Evolutionary conservation across 2,888 invertebrate genomes (phyloP).

Genomic region (Dusona sp.): DNA sequence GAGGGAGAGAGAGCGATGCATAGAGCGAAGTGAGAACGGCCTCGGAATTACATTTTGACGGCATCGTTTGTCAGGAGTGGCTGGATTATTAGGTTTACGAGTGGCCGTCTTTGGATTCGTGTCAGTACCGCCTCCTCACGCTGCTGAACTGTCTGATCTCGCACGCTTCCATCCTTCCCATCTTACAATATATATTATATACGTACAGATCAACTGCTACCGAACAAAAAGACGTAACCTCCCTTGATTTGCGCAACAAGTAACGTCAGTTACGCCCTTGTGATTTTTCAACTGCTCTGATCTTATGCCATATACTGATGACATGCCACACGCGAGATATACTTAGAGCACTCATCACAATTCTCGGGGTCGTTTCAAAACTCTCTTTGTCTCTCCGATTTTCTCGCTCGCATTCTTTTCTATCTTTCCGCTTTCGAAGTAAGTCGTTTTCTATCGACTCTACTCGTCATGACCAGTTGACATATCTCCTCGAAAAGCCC

Average conservation of each 20-base stretch:
- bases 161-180: conserved; percentile 51
- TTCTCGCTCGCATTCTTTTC: conserved; percentile 27
- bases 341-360: conserved; percentile 45
- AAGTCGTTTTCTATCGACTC: conserved; percentile 41
- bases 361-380: conserved; percentile 17
- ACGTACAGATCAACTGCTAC: neutral
- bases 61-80: conserved; percentile 83
- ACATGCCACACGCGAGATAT: conserved; percentile 32
- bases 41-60: conserved; percentile 83
- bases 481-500: conserved; percentile 28
- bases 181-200: conserved; percentile 27
- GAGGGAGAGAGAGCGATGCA: conserved; percentile 60
- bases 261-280: conserved; percentile 2
- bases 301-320: neutral
- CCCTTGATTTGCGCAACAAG: neutral
- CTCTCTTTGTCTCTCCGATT: conserved; percentile 47
- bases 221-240: conserved; percentile 3
- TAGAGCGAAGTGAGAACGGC: conserved; percentile 70
- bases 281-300: neutral
- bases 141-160: conserved; percentile 57
- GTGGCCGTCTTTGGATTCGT: conserved; percentile 79
- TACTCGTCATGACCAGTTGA: conserved; percentile 37
- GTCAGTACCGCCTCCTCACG: conserved; percentile 63
- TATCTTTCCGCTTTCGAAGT: conserved; percentile 33
- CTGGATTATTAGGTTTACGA: conserved; percentile 83